phyloP scores from a whole-genome alignment of 2,888 invertebrate species.

The Agrotis clavis region DNA sequence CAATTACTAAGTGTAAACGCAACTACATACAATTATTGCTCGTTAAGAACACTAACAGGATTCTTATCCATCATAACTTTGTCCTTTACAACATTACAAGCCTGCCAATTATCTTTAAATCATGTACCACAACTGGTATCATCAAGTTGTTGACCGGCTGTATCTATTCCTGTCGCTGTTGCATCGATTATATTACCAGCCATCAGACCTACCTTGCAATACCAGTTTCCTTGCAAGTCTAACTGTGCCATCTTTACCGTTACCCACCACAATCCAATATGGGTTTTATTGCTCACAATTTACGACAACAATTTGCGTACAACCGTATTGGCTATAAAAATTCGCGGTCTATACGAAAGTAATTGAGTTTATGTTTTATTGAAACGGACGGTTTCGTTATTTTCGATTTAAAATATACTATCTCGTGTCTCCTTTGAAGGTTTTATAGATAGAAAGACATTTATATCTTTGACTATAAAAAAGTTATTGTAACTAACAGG shows the following conservation, averaged over 20 bases:
- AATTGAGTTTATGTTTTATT: conserved; percentile 57
- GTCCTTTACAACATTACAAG: conserved; percentile 28
- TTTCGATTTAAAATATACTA: conserved; percentile 30
- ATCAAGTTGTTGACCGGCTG: conserved; percentile 61
- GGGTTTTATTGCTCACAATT: conserved; percentile 59
- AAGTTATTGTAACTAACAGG: not conserved
- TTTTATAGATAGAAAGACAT: conserved; percentile 1
- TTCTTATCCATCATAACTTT: conserved; percentile 32
- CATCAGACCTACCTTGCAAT: conserved; percentile 64
- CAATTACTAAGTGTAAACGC: not conserved
- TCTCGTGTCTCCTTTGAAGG: conserved; percentile 1
- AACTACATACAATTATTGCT: conserved; percentile 8
- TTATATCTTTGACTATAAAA: not conserved
- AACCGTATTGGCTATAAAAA: conserved; percentile 55
- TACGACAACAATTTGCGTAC: conserved; percentile 62
- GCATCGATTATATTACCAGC: conserved; percentile 64
- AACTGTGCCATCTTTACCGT: conserved; percentile 71
- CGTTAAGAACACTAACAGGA: conserved; percentile 19
- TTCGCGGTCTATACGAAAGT: conserved; percentile 58
- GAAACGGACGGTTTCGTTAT: conserved; percentile 39
- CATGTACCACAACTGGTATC: conserved; percentile 52
- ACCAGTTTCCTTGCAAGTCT: conserved; percentile 66
- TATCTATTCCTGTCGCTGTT: conserved; percentile 63
- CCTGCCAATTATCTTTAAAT: conserved; percentile 52
- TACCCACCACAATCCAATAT: conserved; percentile 59